Base-by-base conservation (phyloP, 1,140 invertebrate species). In the Habropoda laboriosa region DNA sequence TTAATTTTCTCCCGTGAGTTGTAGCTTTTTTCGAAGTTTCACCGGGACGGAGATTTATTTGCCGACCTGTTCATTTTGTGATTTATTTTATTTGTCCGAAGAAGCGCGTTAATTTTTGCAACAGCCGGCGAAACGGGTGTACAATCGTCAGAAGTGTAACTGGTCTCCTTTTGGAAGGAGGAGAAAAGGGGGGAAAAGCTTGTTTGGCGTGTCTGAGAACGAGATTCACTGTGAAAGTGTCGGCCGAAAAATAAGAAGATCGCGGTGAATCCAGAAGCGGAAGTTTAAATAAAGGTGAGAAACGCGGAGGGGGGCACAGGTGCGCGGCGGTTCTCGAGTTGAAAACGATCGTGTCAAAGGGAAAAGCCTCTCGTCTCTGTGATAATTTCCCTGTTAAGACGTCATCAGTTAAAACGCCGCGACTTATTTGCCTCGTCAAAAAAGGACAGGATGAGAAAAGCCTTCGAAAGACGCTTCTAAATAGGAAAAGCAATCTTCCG, bases 371-470 rank as follows among this genome's bases (percentile, higher is more conserved):
- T 6, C n/a, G 40, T 6, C 16, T 49, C 4, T 21, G 55, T 21
- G 55, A 51, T 61, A 60, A 78, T 78, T 47, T 51, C 12, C 53
- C 35, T 21, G 55, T 72, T 60, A 70, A 70, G 16, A 58, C 75
- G 55, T 61, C 55, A 51, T 72, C 32, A 18, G 55, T 51, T 49
- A 47, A 71, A 71, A 78, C 67, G 42, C 18, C 24, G 45, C 13
- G 60, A 47, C 55, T 49, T 70, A 79, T 79, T 79, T 79, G 76
- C 68, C 63, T 72, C 51, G 73, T 79, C 45, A 58, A 53, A 35
- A 72, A 72, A 79, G 30, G 38, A n/a, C 24, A 35, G 8, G 42
- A 40, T 21, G 30, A 38, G 12, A 16, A 55, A 45, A 21, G 38
- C 38, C 47, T 63, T 55, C 42, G 63, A 71, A 79, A 49, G 45